Base-by-base conservation (phyloP, 2,888 invertebrate genomes). In the Clistopyga incitator region DNA sequence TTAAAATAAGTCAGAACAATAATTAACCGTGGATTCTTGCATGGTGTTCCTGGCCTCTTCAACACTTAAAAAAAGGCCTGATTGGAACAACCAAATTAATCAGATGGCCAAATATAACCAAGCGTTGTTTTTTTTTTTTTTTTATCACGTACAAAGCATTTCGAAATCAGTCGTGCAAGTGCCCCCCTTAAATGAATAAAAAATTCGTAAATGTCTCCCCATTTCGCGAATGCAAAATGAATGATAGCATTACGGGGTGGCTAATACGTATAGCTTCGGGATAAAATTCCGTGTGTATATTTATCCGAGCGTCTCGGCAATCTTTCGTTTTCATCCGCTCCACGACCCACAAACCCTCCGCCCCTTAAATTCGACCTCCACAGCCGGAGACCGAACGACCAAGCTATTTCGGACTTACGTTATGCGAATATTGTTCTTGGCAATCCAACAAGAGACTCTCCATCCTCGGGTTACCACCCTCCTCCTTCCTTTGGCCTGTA, bases 391-490 rank as follows among this genome's bases (percentile, higher is more conserved):
- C 81, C 59, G 59, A 84, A 84, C 74, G 64, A 18, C 71, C 52
- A 11, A 75, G 70, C 86, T 85, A 86, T 87, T 87, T 86, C 84
- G 85, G 86, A 87, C 88, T 85, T 86, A 83, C 87, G 85, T 87
- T 89, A 87, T 88, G 85, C 86, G 90, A 90, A 91, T 90, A 90
- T 91, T 90, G 90, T 90, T 90, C 90, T 90, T 90, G 88, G 87
- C 88, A 88, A 91, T 89, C 88, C 89, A 88, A 83, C 75, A 87
- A 82, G 88, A 87, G 86, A 86, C 74, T 85, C 83, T 78, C 81
- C 77, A 82, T 75, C 47, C 71, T 52, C 47, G 61, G 45, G 76
- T 68, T 67, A 45, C 64, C 71, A 75, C 71, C 72, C 72, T n/a
- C 47, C 74, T 70, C 80, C 42, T 47, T 64, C 70, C 61, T 64